Evolutionary conservation across 1,140 invertebrate genomes (phyloP).

Genomic region (Ylistrum balloti): DNA sequence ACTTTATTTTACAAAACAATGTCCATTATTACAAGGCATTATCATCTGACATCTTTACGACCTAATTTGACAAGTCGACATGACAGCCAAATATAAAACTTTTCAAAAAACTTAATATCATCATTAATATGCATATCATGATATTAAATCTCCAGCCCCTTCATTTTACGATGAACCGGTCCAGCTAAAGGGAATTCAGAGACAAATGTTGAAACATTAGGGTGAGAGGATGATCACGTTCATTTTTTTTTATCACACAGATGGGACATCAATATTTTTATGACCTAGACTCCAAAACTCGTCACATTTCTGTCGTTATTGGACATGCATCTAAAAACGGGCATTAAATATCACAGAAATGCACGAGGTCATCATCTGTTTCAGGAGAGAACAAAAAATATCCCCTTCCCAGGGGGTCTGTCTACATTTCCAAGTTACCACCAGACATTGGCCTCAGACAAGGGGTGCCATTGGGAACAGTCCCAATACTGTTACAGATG

Average conservation of each 20-base stretch:
- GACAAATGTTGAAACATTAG: neutral
- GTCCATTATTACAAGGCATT: constrained; percentile 2
- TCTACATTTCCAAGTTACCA: neutral
- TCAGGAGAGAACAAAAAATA: neutral
- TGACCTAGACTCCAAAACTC: neutral
- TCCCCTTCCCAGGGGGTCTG: neutral
- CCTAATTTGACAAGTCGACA: constrained; percentile 3
- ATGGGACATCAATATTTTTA: constrained; percentile 3
- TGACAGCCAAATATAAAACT: constrained; percentile 19
- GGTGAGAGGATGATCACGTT: neutral
- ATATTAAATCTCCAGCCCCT: neutral
- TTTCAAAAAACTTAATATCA: constrained; percentile 40
- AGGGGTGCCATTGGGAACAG: neutral
- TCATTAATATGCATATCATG: constrained; percentile 20
- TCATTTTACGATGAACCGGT: neutral
- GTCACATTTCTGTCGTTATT: constrained; percentile 16
- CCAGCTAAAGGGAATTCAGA: neutral
- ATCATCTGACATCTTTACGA: constrained; percentile 20
- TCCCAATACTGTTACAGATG: too few relatives aligned
- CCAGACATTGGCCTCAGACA: neutral
- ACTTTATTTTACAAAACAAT: constrained; percentile 30
- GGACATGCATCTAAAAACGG: neutral
- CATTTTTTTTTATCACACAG: constrained; percentile 33
- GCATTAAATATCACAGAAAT: constrained; percentile 29
- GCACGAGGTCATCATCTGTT: constrained; percentile 29